Evolutionary conservation across 2,888 invertebrate genomes (phyloP).

Genomic region (Hydroisotoma schaefferi): DNA sequence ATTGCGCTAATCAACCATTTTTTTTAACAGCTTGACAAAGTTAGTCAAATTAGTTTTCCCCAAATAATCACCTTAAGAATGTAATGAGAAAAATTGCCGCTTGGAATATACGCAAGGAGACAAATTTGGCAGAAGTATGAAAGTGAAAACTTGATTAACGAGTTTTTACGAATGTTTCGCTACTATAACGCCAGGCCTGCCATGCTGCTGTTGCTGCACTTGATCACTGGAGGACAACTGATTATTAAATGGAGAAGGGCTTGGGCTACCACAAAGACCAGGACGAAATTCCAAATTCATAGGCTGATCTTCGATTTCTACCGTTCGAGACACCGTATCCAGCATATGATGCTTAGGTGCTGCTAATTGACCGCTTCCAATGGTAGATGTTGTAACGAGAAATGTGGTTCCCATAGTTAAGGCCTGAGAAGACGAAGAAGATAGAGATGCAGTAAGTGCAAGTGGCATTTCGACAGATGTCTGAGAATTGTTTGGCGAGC

Average conservation of each 20-base stretch:
- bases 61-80: too few species aligned
- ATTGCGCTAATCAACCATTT: too few species aligned
- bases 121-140: too few species aligned
- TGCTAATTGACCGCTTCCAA: neutral
- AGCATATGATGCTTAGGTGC: conserved; percentile 46
- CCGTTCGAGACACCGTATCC: conserved; percentile 38
- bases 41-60: too few species aligned
- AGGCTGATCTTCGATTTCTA: conserved; percentile 46
- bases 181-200: conserved; percentile 87
- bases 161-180: conserved; percentile 64
- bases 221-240: neutral
- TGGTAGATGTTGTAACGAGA: neutral
- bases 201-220: conserved; percentile 61
- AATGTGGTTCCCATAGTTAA: conserved; percentile 18
- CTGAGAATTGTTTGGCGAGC: conserved; percentile 34
- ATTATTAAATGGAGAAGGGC: conserved; percentile 21
- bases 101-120: too few species aligned
- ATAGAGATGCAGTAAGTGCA: conserved; percentile 25
- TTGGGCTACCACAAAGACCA: conserved; percentile 36
- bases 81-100: too few species aligned
- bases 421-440: conserved; percentile 18
- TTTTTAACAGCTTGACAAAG: too few species aligned
- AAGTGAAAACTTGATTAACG: too few species aligned
- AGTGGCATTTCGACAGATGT: conserved; percentile 29
- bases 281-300: conserved; percentile 48